Evolutionary conservation across 2,113 vertebrate genomes (phyloP), one percentile per base, ranked within the genome.

Genomic region (Phrynocephalus versicolor): DNA sequence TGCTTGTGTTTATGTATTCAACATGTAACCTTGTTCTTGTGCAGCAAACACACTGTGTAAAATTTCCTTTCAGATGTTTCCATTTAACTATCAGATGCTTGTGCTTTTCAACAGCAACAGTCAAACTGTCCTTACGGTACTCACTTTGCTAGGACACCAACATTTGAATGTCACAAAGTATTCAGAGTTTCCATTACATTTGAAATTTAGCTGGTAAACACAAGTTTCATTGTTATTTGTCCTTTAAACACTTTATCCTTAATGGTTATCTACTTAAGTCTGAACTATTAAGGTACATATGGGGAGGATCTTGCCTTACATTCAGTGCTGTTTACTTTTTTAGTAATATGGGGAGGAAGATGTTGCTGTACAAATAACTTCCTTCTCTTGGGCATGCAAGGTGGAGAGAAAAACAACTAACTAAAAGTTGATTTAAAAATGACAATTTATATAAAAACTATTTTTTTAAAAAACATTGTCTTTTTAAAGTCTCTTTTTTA

Each of bases 191-290:
- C 72, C 84, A 83, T 80, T 88, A 60, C 69, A 6, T 69, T 55
- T 84, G 13, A 67, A 88, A 91, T 84, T 30, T 83, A 90, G 89
- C 87, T 85, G 57, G 33, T 2, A 0, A 30, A 67, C 75, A 74
- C 73, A 39, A 78, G 64, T 88, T 83, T 82, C 71, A 70, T 89
- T 74, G 82, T 83, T 93, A 84, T 72, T 78, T 88, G 87, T 67
- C 41, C 9, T 89, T 51, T 41, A 33, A n/a, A n/a, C n/a, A n/a
- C n/a, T n/a, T n/a, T n/a, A n/a, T n/a, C n/a, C n/a, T n/a, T 35
- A 64, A 23, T 58, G 16, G 72, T 15, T 21, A 33, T 33, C 37
- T 71, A 39, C 33, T 4, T 58, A 83, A 83, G 25, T 16, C 67
- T 70, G 67, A 79, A 79, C 70, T 13, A 12, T 16, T 58, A 39